Base-by-base conservation (phyloP, 2,113 vertebrate genomes). In the Gavia stellata region DNA sequence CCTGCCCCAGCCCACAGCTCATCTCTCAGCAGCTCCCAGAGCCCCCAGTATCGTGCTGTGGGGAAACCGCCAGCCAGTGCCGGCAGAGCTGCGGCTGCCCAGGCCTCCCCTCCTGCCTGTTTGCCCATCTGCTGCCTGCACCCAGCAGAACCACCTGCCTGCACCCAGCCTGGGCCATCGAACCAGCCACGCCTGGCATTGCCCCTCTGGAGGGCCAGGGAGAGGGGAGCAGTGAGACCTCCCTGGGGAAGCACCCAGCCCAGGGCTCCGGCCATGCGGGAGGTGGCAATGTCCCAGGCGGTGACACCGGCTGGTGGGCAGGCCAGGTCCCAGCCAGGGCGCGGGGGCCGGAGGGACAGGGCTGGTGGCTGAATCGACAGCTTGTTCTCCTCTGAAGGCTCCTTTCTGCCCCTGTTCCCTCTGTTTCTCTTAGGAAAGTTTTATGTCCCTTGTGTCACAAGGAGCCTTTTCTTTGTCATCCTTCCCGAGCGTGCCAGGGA, bases 351-450 rank as follows among this genome's bases (percentile, higher is more conserved):
- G 70, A 77, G 62, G 70, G 58, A 47, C 2, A 6, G 50, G 24
- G 14, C 49, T 62, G 7, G 15, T 0, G 3, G 18, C 47, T 97
- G 91, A 96, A 94, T 97, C 3, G 3, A 55, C 25, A 49, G 59
- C 63, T 92, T 97, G 94, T 96, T 96, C 82, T 94, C 49, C 20
- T 87, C 72, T 92, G 91, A 94, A 95, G 65, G 93, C 81, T 59
- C 63, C 67, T 96, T 96, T 94, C 86, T 94, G 52, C 42, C 68
- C 81, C 9, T 3, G 52, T 65, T 88, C n/a, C 34, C n/a, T 90
- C 74, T 92, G 93, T 97, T 96, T 97, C 92, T 96, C 73, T 97
- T 96, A 90, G 96, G 81, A 71, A 95, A 93, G 68, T 97, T 96
- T 94, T 71, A 86, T 95, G 87, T 94, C 84, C 68, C 70, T 93